These are phyloP conservation scores for Eupeodes latifasciatus DNA, from an alignment of 2,888 invertebrate genomes.

Conservation along the genomic window DNA sequence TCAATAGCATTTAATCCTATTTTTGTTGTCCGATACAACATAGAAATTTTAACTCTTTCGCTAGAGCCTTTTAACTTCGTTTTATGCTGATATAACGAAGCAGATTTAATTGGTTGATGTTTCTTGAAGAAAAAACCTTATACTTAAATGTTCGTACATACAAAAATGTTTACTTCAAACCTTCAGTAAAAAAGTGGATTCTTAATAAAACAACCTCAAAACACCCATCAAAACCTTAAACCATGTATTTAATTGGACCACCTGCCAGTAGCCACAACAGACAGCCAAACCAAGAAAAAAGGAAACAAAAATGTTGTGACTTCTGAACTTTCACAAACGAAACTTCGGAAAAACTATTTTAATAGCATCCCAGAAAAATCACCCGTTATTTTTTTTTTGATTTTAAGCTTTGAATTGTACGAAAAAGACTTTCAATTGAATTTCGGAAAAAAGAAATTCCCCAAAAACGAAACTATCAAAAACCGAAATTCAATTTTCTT, in stretches of 20 bases:
- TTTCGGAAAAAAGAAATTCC: slow-evolving; percentile 35
- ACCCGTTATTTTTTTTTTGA: neutral
- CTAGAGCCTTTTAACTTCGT: too few relatives aligned
- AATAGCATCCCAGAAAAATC: slow-evolving; percentile 38
- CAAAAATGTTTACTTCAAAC: neutral
- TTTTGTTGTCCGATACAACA: too few relatives aligned
- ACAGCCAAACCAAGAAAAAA: neutral
- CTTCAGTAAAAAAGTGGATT: neutral
- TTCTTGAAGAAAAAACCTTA: too few relatives aligned
- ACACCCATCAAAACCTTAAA: neutral
- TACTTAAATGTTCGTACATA: neutral
- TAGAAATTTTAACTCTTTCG: too few relatives aligned
- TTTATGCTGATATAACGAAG: too few relatives aligned
- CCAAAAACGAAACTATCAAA: slow-evolving; percentile 51
- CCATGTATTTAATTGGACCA: slow-evolving; percentile 10
- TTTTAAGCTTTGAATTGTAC: neutral
- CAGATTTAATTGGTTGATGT: too few relatives aligned
- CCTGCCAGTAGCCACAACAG: neutral
- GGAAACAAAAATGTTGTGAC: neutral
- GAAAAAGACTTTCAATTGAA: slow-evolving; percentile 56
- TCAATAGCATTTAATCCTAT: too few relatives aligned
- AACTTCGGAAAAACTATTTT: slow-evolving; percentile 29
- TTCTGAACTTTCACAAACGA: slow-evolving; percentile 13
- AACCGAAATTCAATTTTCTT: slow-evolving; percentile 57
- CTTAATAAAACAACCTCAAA: neutral